phyloP scores from a whole-genome alignment of 1,140 invertebrate species.

The Saccostrea echinata region DNA sequence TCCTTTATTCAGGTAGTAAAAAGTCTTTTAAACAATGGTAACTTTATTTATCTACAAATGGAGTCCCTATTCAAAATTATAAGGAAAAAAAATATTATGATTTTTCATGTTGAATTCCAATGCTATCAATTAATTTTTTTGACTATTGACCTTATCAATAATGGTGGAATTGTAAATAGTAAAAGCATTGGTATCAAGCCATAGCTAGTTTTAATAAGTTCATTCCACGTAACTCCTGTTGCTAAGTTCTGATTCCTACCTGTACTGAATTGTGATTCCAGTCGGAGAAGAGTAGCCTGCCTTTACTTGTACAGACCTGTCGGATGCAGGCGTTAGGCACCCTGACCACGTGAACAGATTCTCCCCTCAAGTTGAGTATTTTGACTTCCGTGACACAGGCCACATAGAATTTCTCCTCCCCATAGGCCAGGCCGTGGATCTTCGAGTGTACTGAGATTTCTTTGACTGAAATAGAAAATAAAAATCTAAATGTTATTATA shows the following conservation, averaged over 20 bases:
- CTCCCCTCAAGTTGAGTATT: constrained; percentile 26
- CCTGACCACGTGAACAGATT: not conserved
- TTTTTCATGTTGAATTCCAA: too few relatives aligned
- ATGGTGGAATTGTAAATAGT: too few relatives aligned
- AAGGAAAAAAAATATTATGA: too few relatives aligned
- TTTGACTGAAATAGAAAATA: constrained; percentile 33
- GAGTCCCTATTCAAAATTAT: too few relatives aligned
- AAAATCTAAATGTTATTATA: not conserved
- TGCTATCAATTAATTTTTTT: too few relatives aligned
- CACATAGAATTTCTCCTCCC: constrained; percentile 30
- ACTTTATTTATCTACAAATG: too few relatives aligned
- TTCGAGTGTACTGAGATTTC: constrained; percentile 15
- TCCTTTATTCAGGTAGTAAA: not conserved
- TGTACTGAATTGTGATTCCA: constrained; percentile 42
- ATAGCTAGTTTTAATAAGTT: too few relatives aligned
- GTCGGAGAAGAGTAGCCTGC: constrained; percentile 31
- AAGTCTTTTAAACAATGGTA: too few relatives aligned
- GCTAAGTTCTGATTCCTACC: not conserved
- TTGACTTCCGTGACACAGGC: constrained; percentile 31
- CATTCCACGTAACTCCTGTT: not conserved
- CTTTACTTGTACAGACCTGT: constrained; percentile 23
- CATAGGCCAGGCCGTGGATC: constrained; percentile 21
- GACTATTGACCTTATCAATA: too few relatives aligned
- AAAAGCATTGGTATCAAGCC: too few relatives aligned
- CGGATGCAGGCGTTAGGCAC: constrained; percentile 35